Conservation (phyloP, 2,797 vertebrate genomes). For the Pelochelys cantorii region DNA sequence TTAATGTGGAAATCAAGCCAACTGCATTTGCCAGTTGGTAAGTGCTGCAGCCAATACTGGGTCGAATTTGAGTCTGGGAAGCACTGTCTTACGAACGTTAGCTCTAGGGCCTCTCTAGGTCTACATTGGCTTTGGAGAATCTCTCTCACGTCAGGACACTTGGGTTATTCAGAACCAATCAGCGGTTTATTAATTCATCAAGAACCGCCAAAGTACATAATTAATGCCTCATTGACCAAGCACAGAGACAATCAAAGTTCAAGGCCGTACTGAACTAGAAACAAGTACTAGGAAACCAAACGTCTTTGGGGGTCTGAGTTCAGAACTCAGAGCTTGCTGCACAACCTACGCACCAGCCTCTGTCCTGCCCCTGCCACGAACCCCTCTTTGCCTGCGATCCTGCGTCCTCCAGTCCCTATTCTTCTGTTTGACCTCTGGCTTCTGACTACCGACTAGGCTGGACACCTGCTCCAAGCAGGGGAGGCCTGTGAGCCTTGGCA, state of each 20-base stretch:
- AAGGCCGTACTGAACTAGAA: neutral
- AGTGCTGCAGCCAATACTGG: neutral
- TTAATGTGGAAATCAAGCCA: neutral
- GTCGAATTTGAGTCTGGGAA: neutral
- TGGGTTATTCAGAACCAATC: neutral
- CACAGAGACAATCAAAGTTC: neutral
- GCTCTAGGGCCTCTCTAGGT: neutral
- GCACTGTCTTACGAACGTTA: neutral
- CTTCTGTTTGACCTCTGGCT: no score
- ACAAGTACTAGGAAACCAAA: neutral
- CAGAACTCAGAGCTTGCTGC: rapidly evolving
- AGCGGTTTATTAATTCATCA: neutral
- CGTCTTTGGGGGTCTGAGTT: neutral
- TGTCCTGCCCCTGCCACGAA: no score
- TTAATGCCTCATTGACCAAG: no score
- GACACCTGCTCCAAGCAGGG: neutral
- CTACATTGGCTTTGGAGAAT: neutral
- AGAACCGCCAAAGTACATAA: neutral
- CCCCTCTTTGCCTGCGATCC: no score
- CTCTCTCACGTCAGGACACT: neutral
- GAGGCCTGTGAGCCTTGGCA: no score
- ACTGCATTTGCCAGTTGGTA: neutral
- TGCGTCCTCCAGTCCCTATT: no score
- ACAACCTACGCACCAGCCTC: neutral
- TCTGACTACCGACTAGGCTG: no score